A percentile compares a stretch with the other conserved stretches of the same genome.
phyloP scores from a whole-genome alignment of 2,888 invertebrate species.

The Drosophila buzzatii region DNA sequence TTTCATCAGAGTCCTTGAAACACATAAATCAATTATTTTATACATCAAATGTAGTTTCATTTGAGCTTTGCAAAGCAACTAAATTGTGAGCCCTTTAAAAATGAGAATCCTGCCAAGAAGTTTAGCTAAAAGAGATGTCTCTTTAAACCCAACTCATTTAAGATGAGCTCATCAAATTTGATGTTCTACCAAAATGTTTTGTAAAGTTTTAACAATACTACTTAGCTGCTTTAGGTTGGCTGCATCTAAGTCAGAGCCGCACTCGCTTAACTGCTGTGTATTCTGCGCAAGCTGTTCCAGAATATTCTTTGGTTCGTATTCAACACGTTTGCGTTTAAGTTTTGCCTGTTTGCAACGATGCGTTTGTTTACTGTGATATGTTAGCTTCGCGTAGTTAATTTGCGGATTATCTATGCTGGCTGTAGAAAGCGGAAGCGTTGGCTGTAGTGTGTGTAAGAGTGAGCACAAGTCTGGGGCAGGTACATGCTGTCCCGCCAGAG shows the following conservation, averaged over 20 bases:
- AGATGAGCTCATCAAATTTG: background rate
- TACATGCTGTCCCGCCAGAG: slow-evolving; percentile 18
- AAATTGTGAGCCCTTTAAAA: background rate
- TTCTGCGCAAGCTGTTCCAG: slow-evolving; percentile 29
- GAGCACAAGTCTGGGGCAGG: background rate
- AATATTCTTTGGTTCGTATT: slow-evolving; percentile 29
- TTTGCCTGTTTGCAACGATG: slow-evolving; percentile 34
- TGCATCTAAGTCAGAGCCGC: slow-evolving; percentile 13
- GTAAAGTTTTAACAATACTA: slow-evolving; percentile 28
- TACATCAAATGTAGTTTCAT: background rate
- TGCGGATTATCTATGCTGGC: background rate
- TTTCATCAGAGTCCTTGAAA: background rate
- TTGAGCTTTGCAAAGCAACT: background rate
- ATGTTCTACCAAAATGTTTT: slow-evolving; percentile 7
- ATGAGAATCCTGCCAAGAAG: background rate
- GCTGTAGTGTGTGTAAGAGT: slow-evolving; percentile 35
- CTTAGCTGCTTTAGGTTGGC: slow-evolving; percentile 27
- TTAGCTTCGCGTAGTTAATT: slow-evolving; percentile 12
- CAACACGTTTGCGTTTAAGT: slow-evolving; percentile 48
- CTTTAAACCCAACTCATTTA: slow-evolving; percentile 81
- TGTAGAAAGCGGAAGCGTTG: background rate
- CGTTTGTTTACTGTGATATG: background rate
- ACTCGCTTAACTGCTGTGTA: slow-evolving; percentile 13
- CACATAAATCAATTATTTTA: background rate
- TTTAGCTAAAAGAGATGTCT: background rate